Conservation (phyloP, 2,888 invertebrate genomes). For the Andrena flavipes region DNA sequence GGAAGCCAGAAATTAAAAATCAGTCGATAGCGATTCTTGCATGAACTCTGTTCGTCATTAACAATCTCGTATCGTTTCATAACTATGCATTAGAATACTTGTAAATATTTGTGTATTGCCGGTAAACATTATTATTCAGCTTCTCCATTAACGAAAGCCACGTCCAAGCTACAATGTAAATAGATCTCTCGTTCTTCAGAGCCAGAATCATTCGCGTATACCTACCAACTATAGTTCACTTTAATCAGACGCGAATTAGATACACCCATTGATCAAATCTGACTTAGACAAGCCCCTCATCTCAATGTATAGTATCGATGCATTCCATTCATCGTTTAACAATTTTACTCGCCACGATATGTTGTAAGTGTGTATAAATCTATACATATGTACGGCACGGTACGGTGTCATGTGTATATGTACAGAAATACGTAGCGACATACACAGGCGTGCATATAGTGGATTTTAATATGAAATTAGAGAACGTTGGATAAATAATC, state of each 20-base stretch:
- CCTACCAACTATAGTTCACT: constrained; percentile 26
- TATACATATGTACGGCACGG: background rate
- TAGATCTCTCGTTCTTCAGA: constrained; percentile 11
- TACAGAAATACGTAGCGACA: background rate
- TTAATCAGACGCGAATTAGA: background rate
- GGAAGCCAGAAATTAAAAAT: constrained; percentile 6
- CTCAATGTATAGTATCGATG: constrained; percentile 24
- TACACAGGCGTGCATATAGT: background rate
- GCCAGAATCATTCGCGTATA: constrained; percentile 41
- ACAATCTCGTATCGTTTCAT: background rate
- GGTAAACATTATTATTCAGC: background rate
- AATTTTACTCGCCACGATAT: constrained; percentile 20
- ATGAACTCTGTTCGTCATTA: constrained; percentile 10
- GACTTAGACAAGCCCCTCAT: constrained; percentile 41
- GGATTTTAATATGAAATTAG: background rate
- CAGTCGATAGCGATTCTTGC: constrained; percentile 2
- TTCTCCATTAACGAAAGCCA: too few species aligned
- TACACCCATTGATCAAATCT: constrained; percentile 27
- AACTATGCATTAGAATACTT: background rate
- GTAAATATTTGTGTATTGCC: constrained; percentile 16
- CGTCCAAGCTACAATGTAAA: background rate
- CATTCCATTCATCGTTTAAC: constrained; percentile 32
- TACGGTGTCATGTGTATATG: constrained; percentile 1
- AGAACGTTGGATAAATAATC: too few species aligned
- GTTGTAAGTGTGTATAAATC: constrained; percentile 48